Conservation (phyloP, 2,113 vertebrate genomes). For the Chloropsis cyanopogon region DNA sequence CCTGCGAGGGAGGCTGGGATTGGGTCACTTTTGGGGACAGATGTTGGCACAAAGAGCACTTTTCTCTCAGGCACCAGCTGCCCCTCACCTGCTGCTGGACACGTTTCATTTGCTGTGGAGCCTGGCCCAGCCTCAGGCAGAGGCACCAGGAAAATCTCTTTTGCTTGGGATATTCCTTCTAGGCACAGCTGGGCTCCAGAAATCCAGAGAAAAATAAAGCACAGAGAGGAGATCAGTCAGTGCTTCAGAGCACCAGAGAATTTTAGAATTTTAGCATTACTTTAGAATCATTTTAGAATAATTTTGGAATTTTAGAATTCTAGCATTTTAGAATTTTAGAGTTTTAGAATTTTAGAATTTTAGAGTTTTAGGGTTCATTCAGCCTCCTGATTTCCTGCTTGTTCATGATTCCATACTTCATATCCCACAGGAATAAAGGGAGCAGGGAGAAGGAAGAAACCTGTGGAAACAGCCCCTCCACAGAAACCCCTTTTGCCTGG, state of each 20-base stretch:
- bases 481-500: neutral
- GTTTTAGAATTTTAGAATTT: no score
- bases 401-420: neutral
- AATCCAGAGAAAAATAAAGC: neutral
- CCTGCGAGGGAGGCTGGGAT: neutral
- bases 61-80: neutral
- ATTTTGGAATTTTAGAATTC: no score
- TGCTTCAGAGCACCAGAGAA: neutral
- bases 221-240: neutral
- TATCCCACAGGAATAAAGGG: rapidly evolving
- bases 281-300: no score
- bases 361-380: neutral
- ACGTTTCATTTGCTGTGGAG: neutral
- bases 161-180: neutral
- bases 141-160: neutral
- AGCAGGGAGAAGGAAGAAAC: neutral
- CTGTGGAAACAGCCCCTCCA: no score
- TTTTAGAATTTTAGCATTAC: neutral
- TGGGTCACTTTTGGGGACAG: neutral
- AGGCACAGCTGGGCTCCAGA: neutral
- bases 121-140: neutral
- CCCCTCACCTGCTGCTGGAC: neutral
- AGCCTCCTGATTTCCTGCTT: neutral
- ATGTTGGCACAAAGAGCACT: neutral
- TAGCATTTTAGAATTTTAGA: no score